These are phyloP conservation scores for Sceloporus undulatus DNA, from an alignment of 2,113 vertebrate species.

Conservation along the genomic window DNA sequence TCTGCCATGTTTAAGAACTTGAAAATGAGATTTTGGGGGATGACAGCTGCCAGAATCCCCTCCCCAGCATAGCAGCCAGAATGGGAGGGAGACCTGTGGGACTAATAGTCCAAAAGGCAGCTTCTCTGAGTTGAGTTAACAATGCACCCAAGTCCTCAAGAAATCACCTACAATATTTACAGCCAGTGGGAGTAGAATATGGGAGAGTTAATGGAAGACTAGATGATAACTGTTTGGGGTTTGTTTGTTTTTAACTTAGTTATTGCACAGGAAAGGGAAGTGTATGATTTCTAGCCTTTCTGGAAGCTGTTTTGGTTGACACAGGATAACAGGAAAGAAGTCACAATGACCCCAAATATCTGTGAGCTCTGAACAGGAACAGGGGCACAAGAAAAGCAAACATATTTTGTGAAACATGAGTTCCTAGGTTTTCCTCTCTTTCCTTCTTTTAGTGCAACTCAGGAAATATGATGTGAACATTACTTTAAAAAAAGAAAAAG, in stretches of 20 bases:
- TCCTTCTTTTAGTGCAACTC: not conserved
- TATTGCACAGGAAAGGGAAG: slow-evolving; percentile 65
- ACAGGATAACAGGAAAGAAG: slow-evolving; percentile 50
- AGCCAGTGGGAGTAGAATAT: accelerated
- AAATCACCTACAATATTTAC: not conserved
- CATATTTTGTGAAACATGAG: not conserved
- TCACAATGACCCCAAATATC: not conserved
- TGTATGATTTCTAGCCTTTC: slow-evolving; percentile 55
- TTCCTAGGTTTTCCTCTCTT: not conserved
- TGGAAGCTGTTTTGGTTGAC: slow-evolving; percentile 19
- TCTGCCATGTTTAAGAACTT: not conserved
- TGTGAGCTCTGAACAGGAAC: slow-evolving; percentile 13
- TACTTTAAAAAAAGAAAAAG: slow-evolving; percentile 4
- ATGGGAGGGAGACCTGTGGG: too few relatives aligned
- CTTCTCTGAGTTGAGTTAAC: not conserved
- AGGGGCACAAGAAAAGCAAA: slow-evolving; percentile 7
- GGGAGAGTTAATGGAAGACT: not conserved
- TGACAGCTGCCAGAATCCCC: not conserved
- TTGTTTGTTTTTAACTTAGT: slow-evolving; percentile 55
- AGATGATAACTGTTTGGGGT: slow-evolving; percentile 31
- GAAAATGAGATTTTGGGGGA: not conserved
- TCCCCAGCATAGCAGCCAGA: too few relatives aligned
- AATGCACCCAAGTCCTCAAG: not conserved
- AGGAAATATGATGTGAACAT: not conserved
- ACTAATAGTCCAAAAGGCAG: not conserved